Conservation (phyloP, 2,113 vertebrate genomes). For the Alligator mississippiensis region DNA sequence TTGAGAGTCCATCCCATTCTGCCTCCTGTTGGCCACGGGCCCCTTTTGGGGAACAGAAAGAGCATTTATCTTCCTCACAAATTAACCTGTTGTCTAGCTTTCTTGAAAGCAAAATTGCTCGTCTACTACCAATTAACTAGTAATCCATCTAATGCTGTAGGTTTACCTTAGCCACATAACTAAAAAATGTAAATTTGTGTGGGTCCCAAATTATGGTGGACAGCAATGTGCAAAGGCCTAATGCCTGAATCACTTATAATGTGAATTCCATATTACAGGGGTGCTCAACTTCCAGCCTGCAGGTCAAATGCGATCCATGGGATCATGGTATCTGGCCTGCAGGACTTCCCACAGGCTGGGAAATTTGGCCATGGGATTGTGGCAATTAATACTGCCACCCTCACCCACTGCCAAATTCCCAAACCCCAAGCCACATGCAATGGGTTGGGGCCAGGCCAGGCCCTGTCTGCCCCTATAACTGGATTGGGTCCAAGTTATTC, state of each 20-base stretch:
- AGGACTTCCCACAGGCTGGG: no score
- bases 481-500: no score
- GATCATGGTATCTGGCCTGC: no score
- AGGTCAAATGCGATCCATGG: no score
- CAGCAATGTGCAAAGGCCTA: neutral
- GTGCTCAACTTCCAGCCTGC: no score
- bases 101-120: neutral
- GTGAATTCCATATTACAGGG: no score
- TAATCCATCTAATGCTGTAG: conserved; percentile 1
- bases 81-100: neutral
- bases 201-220: neutral
- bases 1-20: neutral
- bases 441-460: no score
- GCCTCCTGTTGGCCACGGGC: neutral
- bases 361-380: no score
- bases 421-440: no score
- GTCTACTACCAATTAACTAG: conserved; percentile 10
- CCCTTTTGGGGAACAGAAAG: neutral
- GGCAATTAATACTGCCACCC: no score
- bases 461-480: no score
- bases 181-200: neutral
- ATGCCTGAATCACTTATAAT: neutral
- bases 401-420: no score
- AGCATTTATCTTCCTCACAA: neutral
- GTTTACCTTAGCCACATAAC: neutral